A percentile compares a stretch with the other conserved stretches of the same genome.
These are phyloP conservation scores for Temnothorax curvispinosus DNA, from an alignment of 1,140 invertebrate species.

Conservation along the genomic window DNA sequence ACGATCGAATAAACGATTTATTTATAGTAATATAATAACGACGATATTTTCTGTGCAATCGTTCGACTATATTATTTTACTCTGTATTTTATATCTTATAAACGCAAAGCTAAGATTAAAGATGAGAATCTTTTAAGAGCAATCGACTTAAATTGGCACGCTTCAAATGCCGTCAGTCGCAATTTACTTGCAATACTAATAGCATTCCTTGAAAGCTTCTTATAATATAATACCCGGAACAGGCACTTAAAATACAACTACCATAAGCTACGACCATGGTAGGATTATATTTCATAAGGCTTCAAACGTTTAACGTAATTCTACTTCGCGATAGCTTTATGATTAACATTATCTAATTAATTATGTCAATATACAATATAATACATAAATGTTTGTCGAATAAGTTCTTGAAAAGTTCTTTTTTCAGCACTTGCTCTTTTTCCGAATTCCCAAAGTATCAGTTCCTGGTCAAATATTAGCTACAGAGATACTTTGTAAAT, in stretches of 20 bases:
- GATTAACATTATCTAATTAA: conserved; percentile 34
- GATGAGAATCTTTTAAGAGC: background rate
- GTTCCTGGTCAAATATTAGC: background rate
- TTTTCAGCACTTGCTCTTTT: background rate
- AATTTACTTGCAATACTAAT: background rate
- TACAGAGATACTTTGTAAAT: background rate
- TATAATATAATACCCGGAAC: background rate
- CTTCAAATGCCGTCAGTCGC: background rate
- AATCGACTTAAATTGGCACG: background rate
- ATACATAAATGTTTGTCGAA: background rate
- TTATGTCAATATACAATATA: background rate
- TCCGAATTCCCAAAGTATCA: background rate
- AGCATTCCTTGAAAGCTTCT: background rate
- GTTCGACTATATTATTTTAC: background rate
- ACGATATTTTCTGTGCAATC: background rate
- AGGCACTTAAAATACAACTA: background rate
- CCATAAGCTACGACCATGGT: background rate
- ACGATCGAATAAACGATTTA: background rate
- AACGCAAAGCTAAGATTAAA: background rate
- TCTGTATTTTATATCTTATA: background rate
- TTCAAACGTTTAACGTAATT: background rate
- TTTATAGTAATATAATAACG: background rate
- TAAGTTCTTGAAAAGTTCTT: background rate
- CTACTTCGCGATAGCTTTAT: conserved; percentile 1
- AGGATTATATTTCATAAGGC: too few species aligned